A percentile compares a stretch with the other conserved stretches of the same genome.
Evolutionary conservation across 2,113 vertebrate genomes (phyloP).

Genomic region (Pituophis catenifer): DNA sequence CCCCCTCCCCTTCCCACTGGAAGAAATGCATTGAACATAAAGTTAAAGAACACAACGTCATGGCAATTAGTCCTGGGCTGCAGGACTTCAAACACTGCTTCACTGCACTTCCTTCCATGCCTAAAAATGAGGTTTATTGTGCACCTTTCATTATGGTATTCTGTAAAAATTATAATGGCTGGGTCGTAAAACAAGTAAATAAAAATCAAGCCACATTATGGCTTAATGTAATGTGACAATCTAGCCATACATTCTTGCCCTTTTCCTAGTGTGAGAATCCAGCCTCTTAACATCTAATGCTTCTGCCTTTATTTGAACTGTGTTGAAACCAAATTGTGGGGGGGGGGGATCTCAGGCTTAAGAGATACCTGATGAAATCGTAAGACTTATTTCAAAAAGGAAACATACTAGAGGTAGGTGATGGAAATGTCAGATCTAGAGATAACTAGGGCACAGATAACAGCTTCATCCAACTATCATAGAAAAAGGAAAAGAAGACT

Average conservation of each 20-base stretch:
- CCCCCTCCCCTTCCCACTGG: neutral
- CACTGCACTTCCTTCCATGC: neutral
- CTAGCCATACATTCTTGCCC: neutral
- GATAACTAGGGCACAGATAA: slow-evolving; percentile 7
- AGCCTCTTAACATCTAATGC: neutral
- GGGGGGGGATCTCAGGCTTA: neutral
- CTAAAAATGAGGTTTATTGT: neutral
- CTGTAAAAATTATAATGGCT: neutral
- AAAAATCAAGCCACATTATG: neutral
- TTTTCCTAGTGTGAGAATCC: neutral
- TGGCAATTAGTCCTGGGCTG: neutral
- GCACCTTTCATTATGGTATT: neutral
- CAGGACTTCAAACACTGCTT: neutral
- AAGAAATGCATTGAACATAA: slow-evolving; percentile 14
- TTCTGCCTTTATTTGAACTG: neutral
- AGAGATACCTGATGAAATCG: slow-evolving; percentile 6
- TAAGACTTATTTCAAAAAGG: slow-evolving; percentile 14
- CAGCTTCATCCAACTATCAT: slow-evolving; percentile 37
- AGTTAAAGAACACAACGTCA: slow-evolving; percentile 4
- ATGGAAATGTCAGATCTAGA: slow-evolving; percentile 51
- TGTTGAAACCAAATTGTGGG: neutral
- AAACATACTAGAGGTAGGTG: slow-evolving; percentile 32
- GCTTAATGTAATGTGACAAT: neutral
- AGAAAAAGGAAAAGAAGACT: slow-evolving; percentile 32
- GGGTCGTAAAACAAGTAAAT: neutral